Evolutionary conservation across 2,113 vertebrate species (phyloP).

Genomic region (Mellivora capensis): DNA sequence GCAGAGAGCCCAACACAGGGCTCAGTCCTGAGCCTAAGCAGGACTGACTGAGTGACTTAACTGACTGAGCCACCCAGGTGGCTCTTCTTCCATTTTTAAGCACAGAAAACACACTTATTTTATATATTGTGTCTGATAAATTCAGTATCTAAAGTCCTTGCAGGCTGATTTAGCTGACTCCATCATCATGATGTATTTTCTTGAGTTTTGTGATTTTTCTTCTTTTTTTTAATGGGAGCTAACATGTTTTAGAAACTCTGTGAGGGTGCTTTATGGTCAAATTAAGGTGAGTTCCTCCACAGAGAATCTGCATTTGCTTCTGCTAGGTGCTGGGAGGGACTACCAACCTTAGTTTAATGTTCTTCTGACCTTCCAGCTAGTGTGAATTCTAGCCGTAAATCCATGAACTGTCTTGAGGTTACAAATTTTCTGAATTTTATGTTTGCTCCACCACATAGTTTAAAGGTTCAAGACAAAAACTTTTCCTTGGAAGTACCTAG

Average conservation of each 20-base stretch:
- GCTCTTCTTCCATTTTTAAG: background rate
- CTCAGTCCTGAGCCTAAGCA: background rate
- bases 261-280: background rate
- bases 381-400: conserved; percentile 31
- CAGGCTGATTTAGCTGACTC: background rate
- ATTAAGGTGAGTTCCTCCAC: background rate
- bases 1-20: background rate
- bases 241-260: background rate
- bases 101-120: background rate
- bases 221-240: background rate
- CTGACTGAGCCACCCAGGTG: background rate
- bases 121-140: background rate
- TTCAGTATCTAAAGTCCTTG: background rate
- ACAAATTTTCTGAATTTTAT: conserved; percentile 18
- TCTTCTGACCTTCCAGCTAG: conserved; percentile 6
- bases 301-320: background rate
- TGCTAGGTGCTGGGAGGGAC: background rate
- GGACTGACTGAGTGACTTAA: background rate
- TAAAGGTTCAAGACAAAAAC: conserved; percentile 30
- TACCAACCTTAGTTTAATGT: background rate
- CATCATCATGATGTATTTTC: background rate
- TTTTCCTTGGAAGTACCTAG: conserved; percentile 4
- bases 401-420: background rate
- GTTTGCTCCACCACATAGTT: background rate
- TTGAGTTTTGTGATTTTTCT: background rate